These are phyloP conservation scores for Congeria kusceri DNA, from an alignment of 2,888 invertebrate genomes.

Conservation along the genomic window DNA sequence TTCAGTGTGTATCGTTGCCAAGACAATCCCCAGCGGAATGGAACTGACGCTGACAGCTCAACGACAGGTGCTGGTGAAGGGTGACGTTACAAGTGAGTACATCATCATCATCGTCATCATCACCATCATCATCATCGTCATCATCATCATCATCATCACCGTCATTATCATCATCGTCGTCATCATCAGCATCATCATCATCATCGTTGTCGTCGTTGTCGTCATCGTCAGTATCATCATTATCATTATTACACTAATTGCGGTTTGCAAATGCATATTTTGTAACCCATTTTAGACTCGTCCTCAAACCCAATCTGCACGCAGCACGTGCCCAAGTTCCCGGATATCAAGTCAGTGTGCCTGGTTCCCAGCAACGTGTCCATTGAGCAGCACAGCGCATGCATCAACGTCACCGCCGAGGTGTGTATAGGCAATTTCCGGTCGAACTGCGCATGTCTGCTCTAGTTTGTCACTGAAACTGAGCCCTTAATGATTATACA, in stretches of 20 bases:
- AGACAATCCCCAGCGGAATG: background rate
- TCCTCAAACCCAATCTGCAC: too few species aligned
- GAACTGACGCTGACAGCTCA: background rate
- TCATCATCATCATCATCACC: constrained; percentile 11
- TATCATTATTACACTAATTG: background rate
- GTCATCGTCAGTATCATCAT: background rate
- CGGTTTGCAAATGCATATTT: background rate
- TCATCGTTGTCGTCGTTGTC: background rate
- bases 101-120: constrained; percentile 28
- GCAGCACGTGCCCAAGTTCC: too few species aligned
- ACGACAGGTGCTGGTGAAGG: background rate
- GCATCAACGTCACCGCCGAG: too few species aligned
- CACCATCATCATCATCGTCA: constrained; percentile 27
- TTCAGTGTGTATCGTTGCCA: background rate
- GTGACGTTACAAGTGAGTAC: background rate
- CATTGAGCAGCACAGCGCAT: too few species aligned
- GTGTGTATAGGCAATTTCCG: too few species aligned
- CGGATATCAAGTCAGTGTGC: too few species aligned
- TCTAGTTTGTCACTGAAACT: too few species aligned
- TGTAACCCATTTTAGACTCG: background rate
- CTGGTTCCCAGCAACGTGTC: too few species aligned
- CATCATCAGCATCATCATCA: constrained; percentile 38
- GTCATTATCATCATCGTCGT: background rate
- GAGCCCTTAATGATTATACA: too few species aligned
- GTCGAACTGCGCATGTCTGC: too few species aligned